Evolutionary conservation across 1,140 invertebrate genomes (phyloP).

Genomic region (Phocides pigmalion): DNA sequence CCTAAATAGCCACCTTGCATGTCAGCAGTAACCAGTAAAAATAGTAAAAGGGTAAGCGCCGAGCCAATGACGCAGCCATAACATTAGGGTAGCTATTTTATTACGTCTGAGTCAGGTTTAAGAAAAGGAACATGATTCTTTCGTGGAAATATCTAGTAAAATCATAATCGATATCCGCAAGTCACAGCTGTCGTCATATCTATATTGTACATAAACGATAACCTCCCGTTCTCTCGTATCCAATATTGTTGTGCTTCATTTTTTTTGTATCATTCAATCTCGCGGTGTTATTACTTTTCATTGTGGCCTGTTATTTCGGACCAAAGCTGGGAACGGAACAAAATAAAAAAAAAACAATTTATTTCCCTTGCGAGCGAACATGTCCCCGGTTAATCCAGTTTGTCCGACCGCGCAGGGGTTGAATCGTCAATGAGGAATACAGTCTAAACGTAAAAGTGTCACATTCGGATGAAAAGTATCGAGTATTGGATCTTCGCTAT

Average conservation of each 20-base stretch:
- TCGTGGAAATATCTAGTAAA: slow-evolving; percentile 30
- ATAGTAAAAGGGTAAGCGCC: slow-evolving; percentile 30
- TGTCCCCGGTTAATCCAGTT: slow-evolving; percentile 78
- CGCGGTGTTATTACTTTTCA: slow-evolving; percentile 64
- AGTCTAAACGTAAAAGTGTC: slow-evolving; percentile 72
- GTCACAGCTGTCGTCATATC: slow-evolving; percentile 31
- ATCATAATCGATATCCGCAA: slow-evolving; percentile 33
- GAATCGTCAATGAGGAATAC: slow-evolving; percentile 76
- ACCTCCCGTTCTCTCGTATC: slow-evolving; percentile 28
- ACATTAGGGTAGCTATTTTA: slow-evolving; percentile 31
- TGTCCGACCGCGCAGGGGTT: slow-evolving; percentile 78
- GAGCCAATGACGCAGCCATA: slow-evolving; percentile 28
- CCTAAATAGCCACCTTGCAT: slow-evolving; percentile 24
- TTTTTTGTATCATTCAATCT: slow-evolving; percentile 53
- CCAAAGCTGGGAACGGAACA: slow-evolving; percentile 54
- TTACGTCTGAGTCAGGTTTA: slow-evolving; percentile 33
- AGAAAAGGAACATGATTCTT: slow-evolving; percentile 34
- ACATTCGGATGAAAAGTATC: slow-evolving; percentile 49
- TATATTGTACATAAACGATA: slow-evolving; percentile 33
- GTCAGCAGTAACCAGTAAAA: slow-evolving; percentile 28
- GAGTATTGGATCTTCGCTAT: slow-evolving; percentile 51
- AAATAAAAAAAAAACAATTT: slow-evolving; percentile 65
- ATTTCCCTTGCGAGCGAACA: slow-evolving; percentile 73
- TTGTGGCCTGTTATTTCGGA: slow-evolving; percentile 63
- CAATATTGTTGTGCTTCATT: slow-evolving; percentile 32